Evolutionary conservation across 2,888 invertebrate genomes (phyloP).

Genomic region (Linnaemya vulpina): DNA sequence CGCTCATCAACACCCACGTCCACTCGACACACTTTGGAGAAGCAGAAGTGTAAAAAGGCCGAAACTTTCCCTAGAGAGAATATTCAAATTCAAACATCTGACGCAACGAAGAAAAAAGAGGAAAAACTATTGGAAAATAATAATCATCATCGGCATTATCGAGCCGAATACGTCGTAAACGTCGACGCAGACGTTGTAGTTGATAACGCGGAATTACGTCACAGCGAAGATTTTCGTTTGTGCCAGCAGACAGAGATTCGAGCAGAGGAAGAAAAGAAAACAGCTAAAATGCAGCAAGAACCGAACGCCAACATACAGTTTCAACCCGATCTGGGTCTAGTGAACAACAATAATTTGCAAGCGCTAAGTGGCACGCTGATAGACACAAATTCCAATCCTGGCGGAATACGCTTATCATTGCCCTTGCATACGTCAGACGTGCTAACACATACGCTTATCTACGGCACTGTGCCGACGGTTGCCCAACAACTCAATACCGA

Average conservation of each 20-base stretch:
- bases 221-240: conserved; percentile 58
- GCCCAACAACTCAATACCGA: conserved; percentile 79
- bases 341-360: conserved; percentile 78
- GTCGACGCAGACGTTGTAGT: background rate
- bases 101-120: conserved; percentile 46
- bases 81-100: conserved; percentile 47
- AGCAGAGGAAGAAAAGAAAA: conserved; percentile 41
- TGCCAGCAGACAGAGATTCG: conserved; percentile 66
- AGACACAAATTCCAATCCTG: conserved; percentile 70
- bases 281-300: conserved; percentile 82
- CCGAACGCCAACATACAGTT: conserved; percentile 82
- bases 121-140: conserved; percentile 38
- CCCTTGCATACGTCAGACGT: conserved; percentile 77
- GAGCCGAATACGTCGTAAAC: background rate
- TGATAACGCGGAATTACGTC: conserved; percentile 54
- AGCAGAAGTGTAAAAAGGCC: conserved; percentile 47
- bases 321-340: conserved; percentile 82
- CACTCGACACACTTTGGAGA: conserved; percentile 62
- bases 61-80: conserved; percentile 42
- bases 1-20: conserved; percentile 54
- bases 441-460: conserved; percentile 81
- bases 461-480: conserved; percentile 81
- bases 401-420: conserved; percentile 73
- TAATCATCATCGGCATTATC: conserved; percentile 39
- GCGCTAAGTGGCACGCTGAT: conserved; percentile 68